phyloP scores from a whole-genome alignment of 2,113 vertebrate genomes.

The Tachysurus vachellii region DNA sequence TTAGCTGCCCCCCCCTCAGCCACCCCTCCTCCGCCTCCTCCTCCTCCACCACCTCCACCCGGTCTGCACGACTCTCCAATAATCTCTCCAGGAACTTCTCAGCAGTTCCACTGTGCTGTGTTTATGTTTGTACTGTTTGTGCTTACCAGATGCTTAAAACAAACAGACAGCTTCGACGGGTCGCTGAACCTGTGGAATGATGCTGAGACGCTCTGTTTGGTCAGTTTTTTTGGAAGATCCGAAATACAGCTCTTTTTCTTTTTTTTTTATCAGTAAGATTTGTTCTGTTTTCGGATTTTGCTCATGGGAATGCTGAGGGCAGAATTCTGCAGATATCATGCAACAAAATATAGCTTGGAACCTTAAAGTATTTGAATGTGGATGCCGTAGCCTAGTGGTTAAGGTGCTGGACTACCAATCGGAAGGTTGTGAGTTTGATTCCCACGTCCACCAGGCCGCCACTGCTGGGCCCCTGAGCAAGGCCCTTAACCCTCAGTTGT shows the following conservation, averaged over 20 bases:
- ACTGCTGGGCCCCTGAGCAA: no score
- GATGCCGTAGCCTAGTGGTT: no score
- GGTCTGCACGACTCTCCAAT: conserved; percentile 47
- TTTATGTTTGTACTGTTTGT: conserved; percentile 39
- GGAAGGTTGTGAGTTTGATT: no score
- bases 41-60: conserved; percentile 49
- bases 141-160: conserved; percentile 35
- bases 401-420: neutral
- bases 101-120: conserved; percentile 37
- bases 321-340: neutral
- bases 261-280: neutral
- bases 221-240: neutral
- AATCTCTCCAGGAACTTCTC: conserved; percentile 67
- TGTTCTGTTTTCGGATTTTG: neutral
- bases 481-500: no score
- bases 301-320: neutral
- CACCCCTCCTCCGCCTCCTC: conserved; percentile 31
- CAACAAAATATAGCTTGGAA: neutral
- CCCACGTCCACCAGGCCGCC: no score
- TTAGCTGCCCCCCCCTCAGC: conserved; percentile 61
- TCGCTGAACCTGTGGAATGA: conserved; percentile 29
- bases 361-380: neutral
- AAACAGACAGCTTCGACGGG: conserved; percentile 16
- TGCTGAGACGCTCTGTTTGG: conserved; percentile 7
- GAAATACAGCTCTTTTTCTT: neutral